These are phyloP conservation scores for Pantherophis vulpinus DNA, from an alignment of 2,797 vertebrate species.

Conservation along the genomic window DNA sequence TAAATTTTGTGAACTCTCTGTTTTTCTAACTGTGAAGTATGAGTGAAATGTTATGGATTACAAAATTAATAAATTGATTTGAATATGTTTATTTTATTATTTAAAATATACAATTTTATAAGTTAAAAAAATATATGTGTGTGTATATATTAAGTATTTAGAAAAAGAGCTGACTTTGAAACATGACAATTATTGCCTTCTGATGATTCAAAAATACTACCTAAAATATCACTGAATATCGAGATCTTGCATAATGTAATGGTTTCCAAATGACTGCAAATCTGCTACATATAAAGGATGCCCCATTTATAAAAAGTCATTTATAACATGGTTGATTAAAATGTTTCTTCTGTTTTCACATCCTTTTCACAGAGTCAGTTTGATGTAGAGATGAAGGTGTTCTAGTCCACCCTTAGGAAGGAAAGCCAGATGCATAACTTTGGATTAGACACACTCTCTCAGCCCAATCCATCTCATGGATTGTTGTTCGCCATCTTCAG, in stretches of 20 bases:
- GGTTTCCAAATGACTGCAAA: neutral
- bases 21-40: conserved; percentile 77
- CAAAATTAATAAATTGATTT: neutral
- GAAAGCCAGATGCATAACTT: neutral
- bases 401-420: neutral
- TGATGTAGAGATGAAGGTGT: neutral
- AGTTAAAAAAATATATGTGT: neutral
- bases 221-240: neutral
- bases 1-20: conserved; percentile 78
- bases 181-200: neutral
- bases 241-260: neutral
- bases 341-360: neutral
- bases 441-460: neutral
- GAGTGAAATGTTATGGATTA: conserved; percentile 20
- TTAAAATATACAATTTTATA: neutral
- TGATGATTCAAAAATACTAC: neutral
- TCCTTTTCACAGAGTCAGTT: neutral
- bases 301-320: neutral
- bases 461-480: neutral
- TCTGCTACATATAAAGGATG: neutral
- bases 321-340: neutral
- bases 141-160: neutral
- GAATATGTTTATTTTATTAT: neutral
- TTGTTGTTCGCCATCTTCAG: neutral
- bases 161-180: neutral